Percentiles rank a stretch among this genome's conserved stretches.
Evolutionary conservation across 1,140 invertebrate genomes (phyloP).

Genomic region (Drosophila mayri): DNA sequence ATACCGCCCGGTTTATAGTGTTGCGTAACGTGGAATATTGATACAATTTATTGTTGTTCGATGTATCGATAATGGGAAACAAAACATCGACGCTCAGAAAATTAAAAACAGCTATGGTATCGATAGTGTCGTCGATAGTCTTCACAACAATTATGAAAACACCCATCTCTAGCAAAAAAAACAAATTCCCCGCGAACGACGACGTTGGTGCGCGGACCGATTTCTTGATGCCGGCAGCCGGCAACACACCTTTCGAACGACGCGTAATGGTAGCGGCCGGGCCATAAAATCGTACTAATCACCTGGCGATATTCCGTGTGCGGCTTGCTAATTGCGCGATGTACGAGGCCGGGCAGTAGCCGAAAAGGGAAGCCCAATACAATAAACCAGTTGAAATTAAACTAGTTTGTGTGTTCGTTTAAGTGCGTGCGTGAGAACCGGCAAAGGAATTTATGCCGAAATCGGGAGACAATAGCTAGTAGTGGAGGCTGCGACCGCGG

Average conservation of each 20-base stretch:
- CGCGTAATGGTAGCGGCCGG: slow-evolving; percentile 72
- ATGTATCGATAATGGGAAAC: too few relatives aligned
- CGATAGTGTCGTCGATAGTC: too few relatives aligned
- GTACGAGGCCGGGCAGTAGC: slow-evolving; percentile 21
- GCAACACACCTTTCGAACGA: slow-evolving; percentile 72
- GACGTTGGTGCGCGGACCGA: slow-evolving; percentile 40
- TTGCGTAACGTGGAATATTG: too few relatives aligned
- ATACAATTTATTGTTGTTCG: too few relatives aligned
- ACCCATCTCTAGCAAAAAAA: too few relatives aligned
- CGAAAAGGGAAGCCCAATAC: slow-evolving; percentile 34
- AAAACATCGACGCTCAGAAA: too few relatives aligned
- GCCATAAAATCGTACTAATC: slow-evolving; percentile 68
- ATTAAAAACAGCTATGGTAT: too few relatives aligned
- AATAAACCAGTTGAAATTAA: slow-evolving; percentile 78
- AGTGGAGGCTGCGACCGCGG: slow-evolving; percentile 43
- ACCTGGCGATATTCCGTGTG: slow-evolving; percentile 59
- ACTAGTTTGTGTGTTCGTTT: slow-evolving; percentile 62
- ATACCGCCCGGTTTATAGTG: too few relatives aligned
- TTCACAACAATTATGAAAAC: too few relatives aligned
- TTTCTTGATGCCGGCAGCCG: slow-evolving; percentile 39
- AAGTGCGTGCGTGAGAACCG: slow-evolving; percentile 39
- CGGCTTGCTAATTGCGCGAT: slow-evolving; percentile 50
- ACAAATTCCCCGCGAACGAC: slow-evolving; percentile 34
- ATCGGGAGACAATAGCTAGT: slow-evolving; percentile 70
- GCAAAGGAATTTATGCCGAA: slow-evolving; percentile 71